Base-by-base conservation (phyloP, 2,797 vertebrate species). In the Mycteria americana region DNA sequence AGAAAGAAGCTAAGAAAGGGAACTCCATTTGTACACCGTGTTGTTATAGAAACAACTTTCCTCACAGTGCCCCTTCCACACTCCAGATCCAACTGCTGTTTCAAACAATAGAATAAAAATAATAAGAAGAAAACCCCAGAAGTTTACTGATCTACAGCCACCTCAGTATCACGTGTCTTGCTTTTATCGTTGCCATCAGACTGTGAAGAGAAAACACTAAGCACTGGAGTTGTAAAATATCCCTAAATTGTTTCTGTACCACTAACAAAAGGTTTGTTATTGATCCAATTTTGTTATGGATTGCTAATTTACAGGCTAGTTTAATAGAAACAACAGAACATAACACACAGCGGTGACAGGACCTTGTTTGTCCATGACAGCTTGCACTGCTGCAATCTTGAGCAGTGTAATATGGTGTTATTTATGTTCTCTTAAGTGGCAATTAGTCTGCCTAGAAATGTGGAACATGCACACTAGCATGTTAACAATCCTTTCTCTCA, bases 21-120 rank as follows among this genome's bases (percentile, higher is more conserved):
- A 89, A 59, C 4, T 80, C 45, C 59, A 59, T 78, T 80, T 85
- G 67, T 57, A 62, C 33, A 85, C 15, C 0, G 0, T 64, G 68
- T 75, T 91, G 78, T 89, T 89, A 87, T 30, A 96, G 87, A 93
- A 95, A 92, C 35, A 91, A 76, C 19, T 91, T 92, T 82, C 27
- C 21, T 74, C 41, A 64, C 18, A 59, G 23, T 31, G 3, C 3
- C 45, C 30, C 15, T 89, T 74, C 60, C 18, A 77, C 23, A 33
- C 28, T 67, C 60, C 25, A 53, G 18, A 84, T 84, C 11, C 35
- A 75, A 57, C 11, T 65, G 31, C 11, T 48, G 25, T 77, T 95
- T 70, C 54, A 88, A 96, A 67, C 11, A 73, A 41, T 25, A 62
- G 56, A 78, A 83, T 75, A 75, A 83, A 80, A 84, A 67, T 72